Percentiles rank a stretch among this genome's conserved stretches.
These are phyloP conservation scores for Callopanchax toddi DNA, from an alignment of 2,113 vertebrate species.

Conservation along the genomic window DNA sequence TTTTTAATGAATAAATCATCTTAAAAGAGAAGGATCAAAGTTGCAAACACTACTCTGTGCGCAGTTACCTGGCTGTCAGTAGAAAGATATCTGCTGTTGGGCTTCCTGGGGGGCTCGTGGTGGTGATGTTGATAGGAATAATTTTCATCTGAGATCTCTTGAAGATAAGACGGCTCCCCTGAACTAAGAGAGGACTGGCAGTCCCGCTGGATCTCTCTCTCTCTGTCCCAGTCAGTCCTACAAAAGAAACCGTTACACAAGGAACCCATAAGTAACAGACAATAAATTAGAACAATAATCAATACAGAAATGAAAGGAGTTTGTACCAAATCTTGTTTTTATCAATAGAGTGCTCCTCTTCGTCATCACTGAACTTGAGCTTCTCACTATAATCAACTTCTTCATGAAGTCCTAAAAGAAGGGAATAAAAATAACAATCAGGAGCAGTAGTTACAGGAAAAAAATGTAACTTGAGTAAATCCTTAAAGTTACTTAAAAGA, in stretches of 20 bases:
- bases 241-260: conserved; percentile 1
- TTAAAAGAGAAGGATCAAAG: conserved; percentile 23
- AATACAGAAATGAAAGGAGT: not conserved
- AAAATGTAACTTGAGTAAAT: no score
- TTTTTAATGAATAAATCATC: not conserved
- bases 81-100: conserved; percentile 82
- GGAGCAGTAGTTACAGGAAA: no score
- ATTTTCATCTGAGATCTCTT: conserved; percentile 81
- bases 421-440: no score
- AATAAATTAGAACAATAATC: not conserved
- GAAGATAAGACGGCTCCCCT: conserved; percentile 83
- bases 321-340: conserved; percentile 89
- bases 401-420: conserved; percentile 88
- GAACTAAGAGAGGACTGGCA: conserved; percentile 86
- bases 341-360: conserved; percentile 87
- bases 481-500: not conserved
- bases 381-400: conserved; percentile 99
- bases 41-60: conserved; percentile 11
- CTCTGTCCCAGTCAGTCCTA: conserved; percentile 89
- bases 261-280: not conserved
- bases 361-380: conserved; percentile 96
- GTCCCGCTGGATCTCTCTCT: conserved; percentile 83
- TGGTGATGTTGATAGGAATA: conserved; percentile 81
- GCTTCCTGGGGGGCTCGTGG: conserved; percentile 81
- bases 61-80: conserved; percentile 84